Conservation (phyloP, 2,888 invertebrate species). For the Nineta flava region DNA sequence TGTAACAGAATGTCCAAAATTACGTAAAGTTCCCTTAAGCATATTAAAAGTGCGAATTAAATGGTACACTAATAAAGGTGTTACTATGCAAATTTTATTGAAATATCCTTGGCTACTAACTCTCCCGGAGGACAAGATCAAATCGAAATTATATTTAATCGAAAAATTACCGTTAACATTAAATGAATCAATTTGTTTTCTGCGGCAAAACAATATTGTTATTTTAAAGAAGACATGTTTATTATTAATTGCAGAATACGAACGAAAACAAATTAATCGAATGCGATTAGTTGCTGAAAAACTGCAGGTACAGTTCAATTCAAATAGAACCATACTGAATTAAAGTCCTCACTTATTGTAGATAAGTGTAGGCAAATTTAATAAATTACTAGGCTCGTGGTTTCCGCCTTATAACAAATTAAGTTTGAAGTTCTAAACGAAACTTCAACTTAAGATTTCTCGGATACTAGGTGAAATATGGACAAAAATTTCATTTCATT, state of each 20-base stretch:
- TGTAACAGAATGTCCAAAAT: slow-evolving; percentile 13
- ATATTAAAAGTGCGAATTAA: slow-evolving; percentile 17
- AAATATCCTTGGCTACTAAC: slow-evolving; percentile 20
- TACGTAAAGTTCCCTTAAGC: slow-evolving; percentile 11
- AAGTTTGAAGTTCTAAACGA: no score
- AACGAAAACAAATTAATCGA: slow-evolving; percentile 12
- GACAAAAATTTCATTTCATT: no score
- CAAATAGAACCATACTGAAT: no score
- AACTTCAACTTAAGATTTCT: no score
- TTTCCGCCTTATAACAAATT: no score
- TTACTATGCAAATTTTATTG: slow-evolving; percentile 15
- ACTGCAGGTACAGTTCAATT: slow-evolving; percentile 14
- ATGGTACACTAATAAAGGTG: slow-evolving; percentile 14
- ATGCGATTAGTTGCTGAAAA: slow-evolving; percentile 14
- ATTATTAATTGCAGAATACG: slow-evolving; percentile 9
- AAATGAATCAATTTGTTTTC: slow-evolving; percentile 17
- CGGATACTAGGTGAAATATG: no score
- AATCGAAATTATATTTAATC: slow-evolving; percentile 16
- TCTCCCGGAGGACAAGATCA: slow-evolving; percentile 12
- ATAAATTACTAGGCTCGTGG: no score
- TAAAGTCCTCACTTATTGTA: no score
- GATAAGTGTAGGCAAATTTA: no score
- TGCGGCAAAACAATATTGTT: slow-evolving; percentile 12
- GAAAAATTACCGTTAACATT: slow-evolving; percentile 17
- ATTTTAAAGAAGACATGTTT: slow-evolving; percentile 13